Evolutionary conservation across 2,113 vertebrate genomes (phyloP).

Genomic region (Albula glossodonta): DNA sequence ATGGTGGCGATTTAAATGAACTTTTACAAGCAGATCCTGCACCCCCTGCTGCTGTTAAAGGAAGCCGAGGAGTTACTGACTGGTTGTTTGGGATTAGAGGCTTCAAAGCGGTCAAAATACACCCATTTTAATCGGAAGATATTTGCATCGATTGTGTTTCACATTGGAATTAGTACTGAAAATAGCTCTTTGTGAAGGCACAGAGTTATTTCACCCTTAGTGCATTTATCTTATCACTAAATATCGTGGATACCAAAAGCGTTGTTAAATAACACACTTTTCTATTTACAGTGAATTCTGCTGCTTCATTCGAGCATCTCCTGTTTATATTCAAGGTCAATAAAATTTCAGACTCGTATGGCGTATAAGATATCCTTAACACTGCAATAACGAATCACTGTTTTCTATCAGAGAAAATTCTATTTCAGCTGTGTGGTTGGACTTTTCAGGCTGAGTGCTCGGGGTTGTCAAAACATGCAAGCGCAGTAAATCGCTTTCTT

Average conservation of each 20-base stretch:
- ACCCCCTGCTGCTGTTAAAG: slow-evolving; percentile 45
- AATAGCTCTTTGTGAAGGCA: neutral
- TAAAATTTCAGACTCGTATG: neutral
- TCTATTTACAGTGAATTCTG: neutral
- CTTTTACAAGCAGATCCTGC: slow-evolving; percentile 50
- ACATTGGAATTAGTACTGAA: neutral
- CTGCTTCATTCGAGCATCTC: neutral
- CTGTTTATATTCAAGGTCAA: neutral
- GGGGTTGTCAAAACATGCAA: neutral
- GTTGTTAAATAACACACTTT: neutral
- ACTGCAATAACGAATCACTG: neutral
- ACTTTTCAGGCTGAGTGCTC: neutral
- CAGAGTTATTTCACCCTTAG: neutral
- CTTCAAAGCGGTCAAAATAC: slow-evolving; percentile 35
- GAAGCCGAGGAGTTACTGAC: slow-evolving; percentile 31
- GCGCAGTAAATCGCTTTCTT: neutral
- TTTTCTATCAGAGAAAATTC: neutral
- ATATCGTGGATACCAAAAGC: neutral
- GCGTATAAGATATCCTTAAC: neutral
- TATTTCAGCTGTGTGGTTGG: too few relatives aligned
- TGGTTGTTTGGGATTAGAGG: slow-evolving; percentile 36
- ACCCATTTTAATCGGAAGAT: slow-evolving; percentile 25
- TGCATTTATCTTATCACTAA: neutral
- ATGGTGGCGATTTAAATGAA: slow-evolving; percentile 48
- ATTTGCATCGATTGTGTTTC: slow-evolving; percentile 4